A percentile compares a stretch with the other conserved stretches of the same genome.
Conservation (phyloP, 37 sponge, comb jelly and placozoan species). For the Spongia lamella region DNA sequence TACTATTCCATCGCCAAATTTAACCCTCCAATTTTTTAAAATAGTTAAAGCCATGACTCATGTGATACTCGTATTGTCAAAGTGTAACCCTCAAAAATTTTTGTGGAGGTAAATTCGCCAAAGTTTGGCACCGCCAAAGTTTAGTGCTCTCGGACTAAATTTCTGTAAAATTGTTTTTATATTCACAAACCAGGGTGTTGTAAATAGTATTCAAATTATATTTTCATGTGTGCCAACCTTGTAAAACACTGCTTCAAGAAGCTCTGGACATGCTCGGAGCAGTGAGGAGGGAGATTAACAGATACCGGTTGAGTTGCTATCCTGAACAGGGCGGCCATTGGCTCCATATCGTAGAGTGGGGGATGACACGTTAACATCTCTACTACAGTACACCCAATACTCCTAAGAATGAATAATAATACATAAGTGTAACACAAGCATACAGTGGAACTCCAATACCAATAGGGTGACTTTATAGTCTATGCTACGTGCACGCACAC, state of each 20-base stretch:
- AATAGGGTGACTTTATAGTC: background rate
- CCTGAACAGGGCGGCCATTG: conserved; percentile 96
- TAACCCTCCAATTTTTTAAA: no score
- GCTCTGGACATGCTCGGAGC: conserved; percentile 70
- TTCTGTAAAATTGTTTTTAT: no score
- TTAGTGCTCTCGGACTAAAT: no score
- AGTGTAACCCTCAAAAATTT: no score
- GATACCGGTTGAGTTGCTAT: conserved; percentile 73
- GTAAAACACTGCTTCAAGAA: conserved; percentile 69
- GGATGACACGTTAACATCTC: conserved; percentile 94
- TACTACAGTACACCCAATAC: conserved; percentile 85
- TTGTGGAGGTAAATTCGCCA: no score
- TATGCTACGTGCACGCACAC: background rate
- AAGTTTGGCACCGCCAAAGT: no score
- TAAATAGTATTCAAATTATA: no score
- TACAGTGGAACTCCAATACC: background rate
- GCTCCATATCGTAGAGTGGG: conserved; percentile 89
- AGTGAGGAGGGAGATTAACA: conserved; percentile 76
- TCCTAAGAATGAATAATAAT: conserved; percentile 29
- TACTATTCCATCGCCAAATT: no score
- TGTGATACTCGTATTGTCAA: no score
- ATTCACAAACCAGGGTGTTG: no score
- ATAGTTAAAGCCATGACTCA: no score
- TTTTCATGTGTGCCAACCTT: conserved; percentile 38
- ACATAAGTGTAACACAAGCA: background rate